phyloP scores from a whole-genome alignment of 2,797 vertebrate species.

The Clarias laeviceps region DNA sequence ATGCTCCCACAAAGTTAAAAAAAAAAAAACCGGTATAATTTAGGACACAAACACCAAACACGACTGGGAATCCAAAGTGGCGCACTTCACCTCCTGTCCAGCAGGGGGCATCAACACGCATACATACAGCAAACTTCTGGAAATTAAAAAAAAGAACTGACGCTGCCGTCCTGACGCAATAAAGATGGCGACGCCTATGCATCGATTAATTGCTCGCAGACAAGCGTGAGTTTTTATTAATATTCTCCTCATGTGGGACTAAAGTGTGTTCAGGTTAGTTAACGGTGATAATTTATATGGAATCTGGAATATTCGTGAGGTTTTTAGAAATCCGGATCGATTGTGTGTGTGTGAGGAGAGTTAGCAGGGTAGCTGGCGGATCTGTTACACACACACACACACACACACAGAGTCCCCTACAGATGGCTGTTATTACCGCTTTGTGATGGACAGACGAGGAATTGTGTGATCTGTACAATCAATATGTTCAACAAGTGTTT shows the following conservation, averaged over 20 bases:
- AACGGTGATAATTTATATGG: not conserved
- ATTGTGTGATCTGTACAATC: not conserved
- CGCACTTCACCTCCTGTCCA: constrained; percentile 13
- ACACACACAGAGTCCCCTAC: not conserved
- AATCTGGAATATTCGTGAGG: not conserved
- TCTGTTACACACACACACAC: not conserved
- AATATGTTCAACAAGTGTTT: not conserved
- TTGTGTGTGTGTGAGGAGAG: not conserved
- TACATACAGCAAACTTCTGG: constrained; percentile 12
- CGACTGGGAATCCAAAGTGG: not conserved
- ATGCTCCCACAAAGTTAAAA: not conserved
- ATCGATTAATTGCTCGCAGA: constrained; percentile 90
- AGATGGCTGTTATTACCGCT: too few species aligned
- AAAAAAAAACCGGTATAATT: not conserved
- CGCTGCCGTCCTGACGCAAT: constrained; percentile 62
- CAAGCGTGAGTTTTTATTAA: constrained; percentile 84
- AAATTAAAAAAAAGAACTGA: not conserved
- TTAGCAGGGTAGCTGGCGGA: not conserved
- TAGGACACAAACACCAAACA: not conserved
- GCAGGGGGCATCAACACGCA: constrained; percentile 24
- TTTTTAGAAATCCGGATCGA: not conserved
- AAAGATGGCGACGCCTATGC: constrained; percentile 99
- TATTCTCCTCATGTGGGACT: not conserved
- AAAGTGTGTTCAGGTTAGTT: rapidly evolving
- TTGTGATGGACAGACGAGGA: not conserved